These are phyloP conservation scores for Engraulis encrasicolus DNA, from an alignment of 2,113 vertebrate species.

Conservation along the genomic window DNA sequence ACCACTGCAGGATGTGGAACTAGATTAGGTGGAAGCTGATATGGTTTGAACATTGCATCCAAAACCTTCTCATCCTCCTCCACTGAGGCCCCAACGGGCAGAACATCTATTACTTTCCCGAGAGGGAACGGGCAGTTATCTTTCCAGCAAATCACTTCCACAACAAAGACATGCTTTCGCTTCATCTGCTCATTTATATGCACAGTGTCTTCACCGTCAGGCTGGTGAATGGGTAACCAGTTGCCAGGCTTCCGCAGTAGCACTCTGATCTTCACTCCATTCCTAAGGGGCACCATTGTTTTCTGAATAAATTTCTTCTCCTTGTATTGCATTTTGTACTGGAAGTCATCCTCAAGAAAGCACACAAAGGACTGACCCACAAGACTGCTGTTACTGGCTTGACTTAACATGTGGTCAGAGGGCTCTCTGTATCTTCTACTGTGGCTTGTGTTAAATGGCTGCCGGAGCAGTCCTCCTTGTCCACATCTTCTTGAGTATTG, in stretches of 20 bases:
- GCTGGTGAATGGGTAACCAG: not conserved
- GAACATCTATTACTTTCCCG: slow-evolving; percentile 61
- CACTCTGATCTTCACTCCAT: not conserved
- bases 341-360: not conserved
- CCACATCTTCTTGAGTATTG: slow-evolving; percentile 20
- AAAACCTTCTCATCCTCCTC: slow-evolving; percentile 72
- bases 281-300: not conserved
- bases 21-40: slow-evolving; percentile 44
- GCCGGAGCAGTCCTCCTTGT: slow-evolving; percentile 50
- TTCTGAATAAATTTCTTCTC: not conserved
- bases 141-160: slow-evolving; percentile 13
- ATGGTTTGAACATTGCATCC: slow-evolving; percentile 72
- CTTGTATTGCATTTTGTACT: not conserved
- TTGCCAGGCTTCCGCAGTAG: not conserved
- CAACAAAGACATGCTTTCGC: not conserved
- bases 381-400: not conserved
- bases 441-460: slow-evolving; percentile 11
- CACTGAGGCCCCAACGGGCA: slow-evolving; percentile 67
- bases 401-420: not conserved
- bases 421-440: not conserved
- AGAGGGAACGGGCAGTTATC: not conserved
- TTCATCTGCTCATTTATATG: not conserved
- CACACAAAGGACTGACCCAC: not conserved
- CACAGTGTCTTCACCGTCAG: not conserved
- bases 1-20: slow-evolving; percentile 33